Percentiles rank a stretch among this genome's conserved stretches.
Evolutionary conservation across 1,140 invertebrate species (phyloP).

Genomic region (Drosophila guanche): DNA sequence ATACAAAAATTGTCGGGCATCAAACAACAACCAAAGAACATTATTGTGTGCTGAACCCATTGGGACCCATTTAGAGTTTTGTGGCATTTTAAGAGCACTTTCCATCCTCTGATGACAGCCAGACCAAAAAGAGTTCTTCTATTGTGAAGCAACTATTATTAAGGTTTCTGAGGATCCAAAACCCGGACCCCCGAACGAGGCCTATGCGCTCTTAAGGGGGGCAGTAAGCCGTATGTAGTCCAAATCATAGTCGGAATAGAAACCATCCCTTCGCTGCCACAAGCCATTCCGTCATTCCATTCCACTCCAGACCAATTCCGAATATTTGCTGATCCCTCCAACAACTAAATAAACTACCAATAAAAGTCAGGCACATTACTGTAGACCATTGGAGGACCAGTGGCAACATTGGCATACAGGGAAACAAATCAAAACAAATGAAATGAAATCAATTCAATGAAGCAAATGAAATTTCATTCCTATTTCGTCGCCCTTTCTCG

Average conservation of each 20-base stretch:
- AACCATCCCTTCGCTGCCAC: conserved; percentile 31
- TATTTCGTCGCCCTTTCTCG: conserved; percentile 70
- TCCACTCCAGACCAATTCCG: conserved; percentile 13
- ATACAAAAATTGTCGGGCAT: conserved; percentile 21
- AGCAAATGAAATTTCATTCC: conserved; percentile 80
- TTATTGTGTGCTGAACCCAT: conserved; percentile 6
- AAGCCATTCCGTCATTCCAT: conserved; percentile 29
- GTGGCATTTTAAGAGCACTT: conserved; percentile 33
- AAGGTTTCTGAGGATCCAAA: conserved; percentile 19
- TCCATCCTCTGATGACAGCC: conserved; percentile 22
- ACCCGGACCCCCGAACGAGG: not conserved
- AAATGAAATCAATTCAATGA: conserved; percentile 81
- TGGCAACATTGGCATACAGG: not conserved
- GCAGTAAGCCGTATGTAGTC: conserved; percentile 65
- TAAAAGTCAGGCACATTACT: conserved; percentile 53
- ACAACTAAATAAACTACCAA: conserved; percentile 69
- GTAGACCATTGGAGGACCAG: not conserved
- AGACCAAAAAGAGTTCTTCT: conserved; percentile 54
- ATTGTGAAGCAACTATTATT: conserved; percentile 60
- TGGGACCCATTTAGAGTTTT: conserved; percentile 30
- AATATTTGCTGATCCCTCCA: conserved; percentile 67
- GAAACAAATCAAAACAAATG: conserved; percentile 70
- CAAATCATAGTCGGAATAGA: conserved; percentile 51
- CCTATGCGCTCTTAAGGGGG: conserved; percentile 8
- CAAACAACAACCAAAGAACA: conserved; percentile 1